Evolutionary conservation across 2,797 vertebrate species (phyloP).

Genomic region (Discoglossus pictus): DNA sequence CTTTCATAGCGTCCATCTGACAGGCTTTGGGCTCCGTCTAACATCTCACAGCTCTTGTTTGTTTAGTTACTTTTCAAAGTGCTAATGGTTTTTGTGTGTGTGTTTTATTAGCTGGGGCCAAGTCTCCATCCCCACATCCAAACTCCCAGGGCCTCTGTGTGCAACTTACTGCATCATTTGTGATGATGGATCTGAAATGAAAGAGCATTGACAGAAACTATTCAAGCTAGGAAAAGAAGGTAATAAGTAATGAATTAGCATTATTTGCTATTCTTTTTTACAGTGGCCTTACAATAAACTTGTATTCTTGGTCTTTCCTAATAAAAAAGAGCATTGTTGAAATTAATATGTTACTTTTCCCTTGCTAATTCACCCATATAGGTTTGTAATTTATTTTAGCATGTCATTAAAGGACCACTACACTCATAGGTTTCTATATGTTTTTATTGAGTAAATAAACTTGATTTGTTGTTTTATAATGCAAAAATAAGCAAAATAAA

Average conservation of each 20-base stretch:
- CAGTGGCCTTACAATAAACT: too few relatives aligned
- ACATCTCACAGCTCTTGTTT: constrained; percentile 7
- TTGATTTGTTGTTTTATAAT: too few relatives aligned
- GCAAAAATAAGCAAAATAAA: too few relatives aligned
- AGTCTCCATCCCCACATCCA: constrained; percentile 2
- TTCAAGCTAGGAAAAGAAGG: constrained; percentile 1
- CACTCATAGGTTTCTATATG: too few relatives aligned
- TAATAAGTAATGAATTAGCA: constrained; percentile 1
- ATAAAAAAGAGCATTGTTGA: too few relatives aligned
- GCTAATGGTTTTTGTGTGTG: constrained; percentile 19
- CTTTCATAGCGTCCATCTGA: constrained; percentile 8
- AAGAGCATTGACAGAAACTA: background rate
- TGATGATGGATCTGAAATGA: background rate
- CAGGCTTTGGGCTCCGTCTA: constrained; percentile 1
- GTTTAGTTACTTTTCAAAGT: constrained; percentile 9
- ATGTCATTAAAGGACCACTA: too few relatives aligned
- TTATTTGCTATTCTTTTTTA: background rate
- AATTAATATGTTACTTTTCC: too few relatives aligned
- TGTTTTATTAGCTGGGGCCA: constrained; percentile 3
- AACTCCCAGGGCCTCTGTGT: constrained; percentile 13
- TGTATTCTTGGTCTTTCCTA: too few relatives aligned
- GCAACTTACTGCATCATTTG: background rate
- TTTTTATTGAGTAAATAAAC: too few relatives aligned
- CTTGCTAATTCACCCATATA: too few relatives aligned
- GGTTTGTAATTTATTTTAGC: too few relatives aligned